Conservation (phyloP, 2,797 vertebrate species). For the Novumbra hubbsi region DNA sequence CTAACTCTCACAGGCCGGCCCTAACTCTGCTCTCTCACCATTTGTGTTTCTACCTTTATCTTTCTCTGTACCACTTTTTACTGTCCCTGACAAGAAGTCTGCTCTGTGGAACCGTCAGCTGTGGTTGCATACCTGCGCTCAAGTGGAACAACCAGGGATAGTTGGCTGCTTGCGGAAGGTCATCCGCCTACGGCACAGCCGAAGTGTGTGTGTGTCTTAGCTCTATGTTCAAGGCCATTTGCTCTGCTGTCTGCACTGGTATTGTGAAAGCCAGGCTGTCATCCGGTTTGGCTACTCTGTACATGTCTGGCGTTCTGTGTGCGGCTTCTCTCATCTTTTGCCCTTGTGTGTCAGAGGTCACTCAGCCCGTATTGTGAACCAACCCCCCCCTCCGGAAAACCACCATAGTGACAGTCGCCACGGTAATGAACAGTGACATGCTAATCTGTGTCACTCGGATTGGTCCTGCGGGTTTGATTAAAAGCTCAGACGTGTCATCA, state of each 20-base stretch:
- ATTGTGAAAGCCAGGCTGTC: background rate
- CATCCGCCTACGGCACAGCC: conserved; percentile 63
- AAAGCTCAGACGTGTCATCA: conserved; percentile 53
- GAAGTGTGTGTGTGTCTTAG: conserved; percentile 18
- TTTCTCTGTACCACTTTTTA: background rate
- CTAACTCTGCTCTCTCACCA: background rate
- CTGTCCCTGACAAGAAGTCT: conserved; percentile 54
- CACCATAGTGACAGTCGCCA: conserved; percentile 44
- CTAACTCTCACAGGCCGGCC: background rate
- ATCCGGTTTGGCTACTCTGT: conserved; percentile 10
- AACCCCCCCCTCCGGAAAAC: conserved; percentile 25
- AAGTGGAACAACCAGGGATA: conserved; percentile 77
- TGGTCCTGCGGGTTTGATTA: conserved; percentile 69
- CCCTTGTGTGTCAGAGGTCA: conserved; percentile 42
- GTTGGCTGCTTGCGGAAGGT: conserved; percentile 76
- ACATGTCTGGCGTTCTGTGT: conserved; percentile 13
- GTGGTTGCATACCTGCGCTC: conserved; percentile 73
- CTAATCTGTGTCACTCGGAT: conserved; percentile 69
- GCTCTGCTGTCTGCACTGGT: conserved; percentile 1
- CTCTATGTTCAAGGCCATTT: conserved; percentile 37
- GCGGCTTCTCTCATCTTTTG: conserved; percentile 16
- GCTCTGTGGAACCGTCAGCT: conserved; percentile 59
- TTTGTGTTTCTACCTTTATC: conserved; percentile 14
- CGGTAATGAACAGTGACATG: conserved; percentile 68
- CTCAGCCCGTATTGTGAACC: conserved; percentile 3